These are phyloP conservation scores for Dinomys branickii DNA, from an alignment of 2,113 vertebrate genomes.

Conservation along the genomic window DNA sequence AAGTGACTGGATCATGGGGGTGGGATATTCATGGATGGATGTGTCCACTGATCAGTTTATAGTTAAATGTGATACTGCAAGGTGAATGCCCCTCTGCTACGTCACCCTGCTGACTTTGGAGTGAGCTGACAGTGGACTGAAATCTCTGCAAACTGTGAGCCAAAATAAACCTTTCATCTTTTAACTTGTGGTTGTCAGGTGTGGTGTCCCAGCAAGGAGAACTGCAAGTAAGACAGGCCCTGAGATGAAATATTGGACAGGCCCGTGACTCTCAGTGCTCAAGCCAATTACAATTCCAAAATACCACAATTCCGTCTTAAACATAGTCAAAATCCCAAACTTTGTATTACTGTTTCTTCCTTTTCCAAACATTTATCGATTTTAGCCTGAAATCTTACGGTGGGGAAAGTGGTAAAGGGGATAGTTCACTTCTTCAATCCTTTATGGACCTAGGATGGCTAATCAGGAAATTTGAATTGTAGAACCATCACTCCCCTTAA, in stretches of 20 bases:
- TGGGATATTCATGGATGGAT: neutral
- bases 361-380: neutral
- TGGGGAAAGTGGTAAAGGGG: neutral
- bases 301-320: neutral
- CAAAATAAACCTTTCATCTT: neutral
- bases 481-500: neutral
- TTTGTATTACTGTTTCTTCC: neutral
- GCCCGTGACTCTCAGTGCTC: neutral
- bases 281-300: neutral
- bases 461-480: neutral
- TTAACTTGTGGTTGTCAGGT: neutral
- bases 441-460: neutral
- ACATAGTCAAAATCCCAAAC: constrained; percentile 3
- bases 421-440: neutral
- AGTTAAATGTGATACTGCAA: neutral
- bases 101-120: neutral
- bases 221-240: neutral
- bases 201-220: neutral
- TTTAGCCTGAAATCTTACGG: neutral
- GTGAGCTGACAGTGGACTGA: neutral
- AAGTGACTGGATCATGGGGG: neutral
- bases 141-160: neutral
- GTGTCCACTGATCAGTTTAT: neutral
- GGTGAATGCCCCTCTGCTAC: neutral
- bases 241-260: neutral